phyloP scores from a whole-genome alignment of 2,113 vertebrate genomes.

The Aegithalos caudatus region DNA sequence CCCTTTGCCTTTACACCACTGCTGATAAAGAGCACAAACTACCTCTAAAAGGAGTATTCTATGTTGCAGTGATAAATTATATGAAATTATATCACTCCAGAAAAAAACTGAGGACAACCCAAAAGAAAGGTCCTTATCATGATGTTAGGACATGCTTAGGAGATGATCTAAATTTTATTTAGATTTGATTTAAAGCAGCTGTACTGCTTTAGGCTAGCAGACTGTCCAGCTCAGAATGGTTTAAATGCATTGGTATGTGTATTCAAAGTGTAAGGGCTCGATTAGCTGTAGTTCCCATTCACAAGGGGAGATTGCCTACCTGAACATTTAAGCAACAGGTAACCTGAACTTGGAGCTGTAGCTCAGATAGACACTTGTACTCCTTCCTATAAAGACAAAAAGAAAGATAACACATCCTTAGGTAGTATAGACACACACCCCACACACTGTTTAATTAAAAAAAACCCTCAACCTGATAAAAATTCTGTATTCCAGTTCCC shows the following conservation, averaged over 20 bases:
- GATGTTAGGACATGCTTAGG: background rate
- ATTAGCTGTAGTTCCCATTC: background rate
- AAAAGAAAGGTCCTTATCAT: background rate
- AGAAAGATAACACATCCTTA: background rate
- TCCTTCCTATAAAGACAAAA: background rate
- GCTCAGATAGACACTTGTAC: background rate
- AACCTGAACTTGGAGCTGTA: background rate
- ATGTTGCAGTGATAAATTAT: background rate
- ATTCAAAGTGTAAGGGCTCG: rapidly evolving
- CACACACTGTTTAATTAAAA: background rate
- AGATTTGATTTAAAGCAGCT: too few species aligned
- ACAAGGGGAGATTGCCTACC: background rate
- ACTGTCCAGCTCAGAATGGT: background rate
- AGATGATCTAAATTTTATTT: background rate
- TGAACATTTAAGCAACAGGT: background rate
- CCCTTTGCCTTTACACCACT: background rate
- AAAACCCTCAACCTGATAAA: background rate
- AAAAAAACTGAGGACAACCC: background rate
- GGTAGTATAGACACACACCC: background rate
- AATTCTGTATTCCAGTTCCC: background rate
- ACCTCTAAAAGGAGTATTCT: background rate
- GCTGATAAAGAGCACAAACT: background rate
- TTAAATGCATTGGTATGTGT: background rate
- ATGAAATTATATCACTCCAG: background rate
- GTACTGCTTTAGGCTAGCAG: background rate